Evolutionary conservation across 1,140 invertebrate genomes (phyloP), one percentile per base, ranked within the genome.

Genomic region (Zophobas morio): DNA sequence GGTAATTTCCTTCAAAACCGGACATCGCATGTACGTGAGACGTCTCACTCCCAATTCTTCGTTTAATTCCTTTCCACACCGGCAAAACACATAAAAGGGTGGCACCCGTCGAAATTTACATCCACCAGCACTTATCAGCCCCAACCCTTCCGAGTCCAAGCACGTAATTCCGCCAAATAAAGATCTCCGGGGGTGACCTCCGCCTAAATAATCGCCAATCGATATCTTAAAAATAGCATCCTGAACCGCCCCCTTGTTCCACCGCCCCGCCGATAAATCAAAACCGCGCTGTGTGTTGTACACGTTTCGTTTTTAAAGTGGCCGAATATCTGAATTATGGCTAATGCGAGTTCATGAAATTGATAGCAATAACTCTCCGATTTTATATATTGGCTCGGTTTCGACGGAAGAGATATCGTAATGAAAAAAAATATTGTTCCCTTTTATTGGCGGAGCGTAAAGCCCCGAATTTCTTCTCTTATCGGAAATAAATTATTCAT

Each of bases 401-500:
- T 57, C 54, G 34, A n/a, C 20, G 49, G 49, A 20, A 2, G 6
- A 6, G 2, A 32, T 42, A 42, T 5, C 40, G 42, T 42, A 66
- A 66, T 66, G 49, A 51, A 66, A 66, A 66, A 66, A 66, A 42
- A 66, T 66, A 36, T 32, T 33, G 53, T 34, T 32, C 35, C 2
- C 60, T 37, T 66, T 63, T 66, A 66, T 66, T 42, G 60, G 37
- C 1, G n/a, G n/a, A 39, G 36, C 37, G 36, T 37, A 4, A 66
- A 66, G n/a, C 39, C 4, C 20, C 20, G 20, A 20, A 20, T 66
- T 20, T 32, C 36, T 4, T 57, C 37, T n/a, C 42, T 42, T 42
- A 66, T 66, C 60, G 60, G 36, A 60, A 36, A 66, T 66, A 66
- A 66, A 66, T 66, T 32, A 66, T 66, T 66, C 60, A 66, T 66